phyloP scores from a whole-genome alignment of 2,113 vertebrate species.

The Dolichotis patagonum region DNA sequence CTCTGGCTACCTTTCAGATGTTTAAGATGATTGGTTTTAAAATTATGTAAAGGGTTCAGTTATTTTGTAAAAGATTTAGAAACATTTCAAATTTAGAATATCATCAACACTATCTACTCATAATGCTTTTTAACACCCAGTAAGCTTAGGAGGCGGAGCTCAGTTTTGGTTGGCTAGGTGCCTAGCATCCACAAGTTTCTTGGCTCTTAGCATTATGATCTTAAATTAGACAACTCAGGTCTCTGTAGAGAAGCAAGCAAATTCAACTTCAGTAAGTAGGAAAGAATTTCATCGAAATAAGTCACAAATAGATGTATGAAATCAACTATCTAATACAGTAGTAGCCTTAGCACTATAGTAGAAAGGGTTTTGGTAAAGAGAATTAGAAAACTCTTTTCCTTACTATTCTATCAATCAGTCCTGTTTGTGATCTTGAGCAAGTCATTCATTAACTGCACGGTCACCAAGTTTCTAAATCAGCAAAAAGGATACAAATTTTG shows the following conservation, averaged over 20 bases:
- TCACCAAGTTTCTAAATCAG: background rate
- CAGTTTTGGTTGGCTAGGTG: background rate
- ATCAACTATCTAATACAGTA: background rate
- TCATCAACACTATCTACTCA: background rate
- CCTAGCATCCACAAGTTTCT: slow-evolving; percentile 3
- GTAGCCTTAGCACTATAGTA: background rate
- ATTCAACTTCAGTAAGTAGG: background rate
- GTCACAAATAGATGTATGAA: background rate
- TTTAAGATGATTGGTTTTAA: background rate
- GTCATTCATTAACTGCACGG: slow-evolving; percentile 29
- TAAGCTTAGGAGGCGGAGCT: background rate
- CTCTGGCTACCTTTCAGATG: background rate
- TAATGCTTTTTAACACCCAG: background rate
- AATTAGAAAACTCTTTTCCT: background rate
- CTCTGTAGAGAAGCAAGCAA: background rate
- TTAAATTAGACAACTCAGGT: background rate
- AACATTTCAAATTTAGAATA: background rate
- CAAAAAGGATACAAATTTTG: background rate
- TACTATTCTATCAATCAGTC: background rate
- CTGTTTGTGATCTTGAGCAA: background rate
- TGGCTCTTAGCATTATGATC: slow-evolving; percentile 18
- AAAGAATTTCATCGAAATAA: background rate
- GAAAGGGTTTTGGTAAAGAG: background rate
- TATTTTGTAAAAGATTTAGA: background rate
- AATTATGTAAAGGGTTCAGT: slow-evolving; percentile 5